These are phyloP conservation scores for Marcusenius ussheri DNA, from an alignment of 2,113 vertebrate genomes.

Conservation along the genomic window DNA sequence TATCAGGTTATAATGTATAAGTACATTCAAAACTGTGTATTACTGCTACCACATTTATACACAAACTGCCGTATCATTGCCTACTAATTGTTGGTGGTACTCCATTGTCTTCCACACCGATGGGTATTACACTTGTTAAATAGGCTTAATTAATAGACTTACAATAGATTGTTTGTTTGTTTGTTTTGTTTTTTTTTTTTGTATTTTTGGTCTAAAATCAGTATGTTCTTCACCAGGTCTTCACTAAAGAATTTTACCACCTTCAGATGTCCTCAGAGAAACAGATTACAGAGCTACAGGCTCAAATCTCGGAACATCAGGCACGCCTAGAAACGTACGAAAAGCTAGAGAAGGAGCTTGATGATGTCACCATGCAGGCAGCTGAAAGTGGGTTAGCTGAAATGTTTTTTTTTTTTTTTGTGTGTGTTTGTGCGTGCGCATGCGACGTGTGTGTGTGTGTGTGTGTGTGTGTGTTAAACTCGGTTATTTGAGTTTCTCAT, in stretches of 20 bases:
- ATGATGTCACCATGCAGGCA: slow-evolving; percentile 89
- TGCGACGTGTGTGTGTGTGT: too few relatives aligned
- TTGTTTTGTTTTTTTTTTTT: neutral
- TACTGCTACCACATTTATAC: neutral
- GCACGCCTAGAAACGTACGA: slow-evolving; percentile 82
- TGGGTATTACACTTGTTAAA: neutral
- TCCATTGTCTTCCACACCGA: neutral
- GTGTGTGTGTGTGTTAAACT: neutral
- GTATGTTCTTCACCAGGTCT: slow-evolving; percentile 59
- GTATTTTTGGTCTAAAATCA: neutral
- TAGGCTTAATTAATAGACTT: neutral
- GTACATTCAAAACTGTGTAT: neutral
- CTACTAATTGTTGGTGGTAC: neutral
- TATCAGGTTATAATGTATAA: neutral
- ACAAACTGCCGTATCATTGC: neutral
- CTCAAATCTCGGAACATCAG: slow-evolving; percentile 79
- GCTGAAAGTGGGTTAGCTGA: slow-evolving; percentile 78
- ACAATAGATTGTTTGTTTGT: neutral
- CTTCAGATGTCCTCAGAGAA: slow-evolving; percentile 89
- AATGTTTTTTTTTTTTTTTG: neutral
- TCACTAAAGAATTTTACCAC: slow-evolving; percentile 93
- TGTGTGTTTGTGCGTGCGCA: too few relatives aligned
- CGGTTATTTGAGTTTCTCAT: neutral
- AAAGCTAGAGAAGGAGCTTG: slow-evolving; percentile 86
- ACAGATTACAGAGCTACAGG: slow-evolving; percentile 73